Conservation (phyloP, 2,797 vertebrate species). For the Catharus ustulatus region DNA sequence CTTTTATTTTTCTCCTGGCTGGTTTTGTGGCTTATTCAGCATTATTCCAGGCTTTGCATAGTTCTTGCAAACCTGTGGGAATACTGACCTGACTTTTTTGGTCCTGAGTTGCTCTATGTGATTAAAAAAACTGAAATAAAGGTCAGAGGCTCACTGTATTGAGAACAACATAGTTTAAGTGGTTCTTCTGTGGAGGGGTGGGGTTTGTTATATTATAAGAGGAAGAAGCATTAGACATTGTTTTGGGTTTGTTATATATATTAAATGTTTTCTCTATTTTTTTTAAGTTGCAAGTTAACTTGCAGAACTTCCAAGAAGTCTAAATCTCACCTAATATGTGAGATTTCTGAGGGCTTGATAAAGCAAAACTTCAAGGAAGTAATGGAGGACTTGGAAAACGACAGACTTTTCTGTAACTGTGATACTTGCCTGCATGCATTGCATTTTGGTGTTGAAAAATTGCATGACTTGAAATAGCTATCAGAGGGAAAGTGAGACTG, state of each 20-base stretch:
- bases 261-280: not conserved
- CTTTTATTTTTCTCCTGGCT: not conserved
- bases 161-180: not conserved
- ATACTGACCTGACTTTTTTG: not conserved
- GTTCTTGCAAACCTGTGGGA: not conserved
- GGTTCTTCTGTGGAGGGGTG: accelerated
- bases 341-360: not conserved
- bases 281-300: not conserved
- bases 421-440: not conserved
- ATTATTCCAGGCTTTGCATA: not conserved
- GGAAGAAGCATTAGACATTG: not conserved
- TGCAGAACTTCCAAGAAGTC: not conserved
- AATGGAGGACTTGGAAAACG: not conserved
- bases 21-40: not conserved
- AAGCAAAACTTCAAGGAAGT: not conserved
- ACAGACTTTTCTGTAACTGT: not conserved
- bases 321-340: accelerated
- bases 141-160: not conserved
- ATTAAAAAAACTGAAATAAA: not conserved
- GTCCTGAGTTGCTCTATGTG: not conserved
- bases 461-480: not conserved
- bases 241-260: not conserved
- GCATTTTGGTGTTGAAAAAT: not conserved
- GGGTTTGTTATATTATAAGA: not conserved
- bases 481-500: not conserved